Percentiles rank a stretch among this genome's conserved stretches.
These are phyloP conservation scores for Sclerurus mexicanus DNA, from an alignment of 2,113 vertebrate genomes.

Conservation along the genomic window DNA sequence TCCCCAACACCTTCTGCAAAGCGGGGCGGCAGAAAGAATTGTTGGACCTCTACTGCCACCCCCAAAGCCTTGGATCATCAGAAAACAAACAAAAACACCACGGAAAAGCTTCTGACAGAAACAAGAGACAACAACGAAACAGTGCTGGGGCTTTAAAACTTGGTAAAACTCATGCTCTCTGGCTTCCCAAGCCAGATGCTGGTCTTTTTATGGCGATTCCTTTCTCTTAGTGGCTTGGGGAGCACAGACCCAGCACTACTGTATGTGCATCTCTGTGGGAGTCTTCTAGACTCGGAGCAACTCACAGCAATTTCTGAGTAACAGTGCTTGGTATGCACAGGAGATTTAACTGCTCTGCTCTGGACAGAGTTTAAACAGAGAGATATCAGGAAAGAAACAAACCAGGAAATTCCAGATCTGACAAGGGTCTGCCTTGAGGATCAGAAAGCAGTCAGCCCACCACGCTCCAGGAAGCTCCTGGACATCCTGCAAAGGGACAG, in stretches of 20 bases:
- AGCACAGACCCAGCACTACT: neutral
- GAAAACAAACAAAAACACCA: neutral
- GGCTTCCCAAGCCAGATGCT: neutral
- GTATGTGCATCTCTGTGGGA: accelerated
- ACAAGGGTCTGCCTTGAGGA: neutral
- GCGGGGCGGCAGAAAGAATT: neutral
- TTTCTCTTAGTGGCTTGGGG: neutral
- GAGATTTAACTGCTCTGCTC: neutral
- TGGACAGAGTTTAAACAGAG: neutral
- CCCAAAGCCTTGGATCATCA: neutral
- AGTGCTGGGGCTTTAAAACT: neutral
- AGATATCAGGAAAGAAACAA: conserved; percentile 22
- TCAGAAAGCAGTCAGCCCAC: neutral
- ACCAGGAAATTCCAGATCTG: conserved; percentile 62
- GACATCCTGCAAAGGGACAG: neutral
- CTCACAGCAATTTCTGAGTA: neutral
- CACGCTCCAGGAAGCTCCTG: neutral
- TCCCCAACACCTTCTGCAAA: neutral
- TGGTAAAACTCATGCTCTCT: neutral
- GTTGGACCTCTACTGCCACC: neutral
- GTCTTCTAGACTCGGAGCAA: neutral
- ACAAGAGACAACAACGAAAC: neutral
- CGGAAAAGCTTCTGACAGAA: neutral
- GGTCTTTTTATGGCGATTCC: neutral
- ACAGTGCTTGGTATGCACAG: neutral